Evolutionary conservation across 2,797 vertebrate species (phyloP).

Genomic region (Craterocephalus amniculus): DNA sequence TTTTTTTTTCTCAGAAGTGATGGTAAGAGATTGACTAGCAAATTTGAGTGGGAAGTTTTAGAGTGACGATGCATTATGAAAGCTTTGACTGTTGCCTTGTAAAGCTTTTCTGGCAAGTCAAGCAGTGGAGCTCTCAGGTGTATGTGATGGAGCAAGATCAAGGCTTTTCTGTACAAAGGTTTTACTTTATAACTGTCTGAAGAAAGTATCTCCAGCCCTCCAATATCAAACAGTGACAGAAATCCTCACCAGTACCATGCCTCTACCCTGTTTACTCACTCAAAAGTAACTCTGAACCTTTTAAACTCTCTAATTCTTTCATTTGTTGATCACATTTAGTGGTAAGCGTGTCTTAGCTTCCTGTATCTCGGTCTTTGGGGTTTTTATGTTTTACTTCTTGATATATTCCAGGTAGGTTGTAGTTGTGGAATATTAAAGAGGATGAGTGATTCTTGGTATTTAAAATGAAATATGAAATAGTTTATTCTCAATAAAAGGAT

Average conservation of each 20-base stretch:
- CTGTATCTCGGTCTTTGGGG: no score
- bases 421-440: background rate
- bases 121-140: background rate
- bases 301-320: background rate
- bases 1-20: conserved; percentile 22
- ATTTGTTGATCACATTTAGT: background rate
- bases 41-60: conserved; percentile 2
- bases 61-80: background rate
- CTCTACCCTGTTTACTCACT: background rate
- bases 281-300: background rate
- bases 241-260: background rate
- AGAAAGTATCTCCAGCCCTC: background rate
- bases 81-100: background rate
- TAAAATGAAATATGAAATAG: no score
- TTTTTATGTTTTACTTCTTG: no score
- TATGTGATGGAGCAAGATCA: background rate
- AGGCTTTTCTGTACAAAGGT: background rate
- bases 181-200: background rate
- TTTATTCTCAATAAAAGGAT: no score
- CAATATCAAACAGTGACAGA: background rate
- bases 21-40: background rate
- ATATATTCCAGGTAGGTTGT: background rate
- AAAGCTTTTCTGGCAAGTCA: background rate
- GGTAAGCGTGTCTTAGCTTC: background rate
- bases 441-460: no score